phyloP scores from a whole-genome alignment of 2,888 invertebrate genomes.

The Rhogogaster chlorosoma region DNA sequence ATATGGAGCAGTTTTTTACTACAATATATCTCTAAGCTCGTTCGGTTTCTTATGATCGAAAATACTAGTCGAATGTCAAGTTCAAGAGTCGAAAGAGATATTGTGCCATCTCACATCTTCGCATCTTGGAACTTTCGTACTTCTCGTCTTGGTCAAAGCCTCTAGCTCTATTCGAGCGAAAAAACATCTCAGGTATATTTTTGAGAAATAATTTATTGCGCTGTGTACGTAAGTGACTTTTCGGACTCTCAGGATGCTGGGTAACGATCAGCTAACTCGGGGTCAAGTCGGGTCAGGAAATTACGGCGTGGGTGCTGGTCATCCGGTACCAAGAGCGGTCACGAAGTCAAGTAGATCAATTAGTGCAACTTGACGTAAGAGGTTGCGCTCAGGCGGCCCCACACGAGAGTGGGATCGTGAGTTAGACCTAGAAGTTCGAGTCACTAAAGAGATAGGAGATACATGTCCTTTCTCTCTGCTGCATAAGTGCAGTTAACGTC shows the following conservation, averaged over 20 bases:
- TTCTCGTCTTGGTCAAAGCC: background rate
- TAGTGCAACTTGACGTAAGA: slow-evolving; percentile 44
- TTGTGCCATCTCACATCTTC: background rate
- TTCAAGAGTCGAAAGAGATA: background rate
- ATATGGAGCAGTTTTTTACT: background rate
- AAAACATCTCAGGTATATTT: background rate
- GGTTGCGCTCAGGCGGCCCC: slow-evolving; percentile 5
- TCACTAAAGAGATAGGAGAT: background rate
- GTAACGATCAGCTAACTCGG: slow-evolving; percentile 37
- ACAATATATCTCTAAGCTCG: background rate
- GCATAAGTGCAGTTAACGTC: background rate
- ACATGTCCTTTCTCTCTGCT: background rate
- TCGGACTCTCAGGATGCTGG: slow-evolving; percentile 42
- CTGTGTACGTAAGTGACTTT: background rate
- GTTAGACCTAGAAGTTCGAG: background rate
- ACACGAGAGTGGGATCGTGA: background rate
- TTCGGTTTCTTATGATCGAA: background rate
- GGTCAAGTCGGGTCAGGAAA: slow-evolving; percentile 50
- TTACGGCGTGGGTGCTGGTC: slow-evolving; percentile 48
- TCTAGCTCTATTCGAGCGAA: background rate
- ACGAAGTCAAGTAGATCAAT: slow-evolving; percentile 49
- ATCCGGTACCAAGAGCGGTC: slow-evolving; percentile 48
- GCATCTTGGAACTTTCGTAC: background rate
- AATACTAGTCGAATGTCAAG: background rate
- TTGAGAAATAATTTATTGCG: background rate